Evolutionary conservation across 2,888 invertebrate genomes (phyloP), one percentile per base, ranked within the genome.

Genomic region (Sinhomidia bicolor): DNA sequence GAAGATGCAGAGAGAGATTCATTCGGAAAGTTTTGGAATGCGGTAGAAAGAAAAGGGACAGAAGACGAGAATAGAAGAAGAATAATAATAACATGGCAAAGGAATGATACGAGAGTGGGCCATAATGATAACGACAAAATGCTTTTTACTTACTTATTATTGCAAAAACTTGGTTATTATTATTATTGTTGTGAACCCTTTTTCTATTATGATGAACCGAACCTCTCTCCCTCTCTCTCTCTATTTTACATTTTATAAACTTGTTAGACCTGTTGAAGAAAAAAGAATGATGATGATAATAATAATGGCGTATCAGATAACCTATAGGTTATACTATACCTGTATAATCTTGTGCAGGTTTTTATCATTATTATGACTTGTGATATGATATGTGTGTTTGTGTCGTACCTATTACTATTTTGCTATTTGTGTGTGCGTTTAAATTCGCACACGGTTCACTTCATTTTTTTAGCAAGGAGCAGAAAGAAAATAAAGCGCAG

Each of bases 81-180:
- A n/a, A n/a, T n/a, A n/a, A n/a, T n/a, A n/a, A n/a, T n/a, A n/a
- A n/a, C n/a, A n/a, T n/a, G n/a, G n/a, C n/a, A n/a, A n/a, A n/a
- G n/a, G n/a, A 10, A 14, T 65, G 32, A 65, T 51, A 14, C 17
- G 60, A 23, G 2, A 1, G 23, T n/a, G 17, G 9, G 65, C 57
- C 1, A 7, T 65, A 65, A 65, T 65, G 65, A 36, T 71, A 71
- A 71, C 44, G 71, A 36, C 41, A 12, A 71, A 71, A 71, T 71
- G 71, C 71, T 71, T 36, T 71, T 71, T 44, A 71, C 41, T 65
- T 57, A 20, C 57, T 65, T 36, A 65, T 36, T 36, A 36, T 65
- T 36, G 36, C 36, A 10, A 65, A 2, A 65, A 36, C 32, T 51
- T n/a, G n/a, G n/a, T 14, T 71, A 44, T n/a, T 44, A 20, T 20